Base-by-base conservation (phyloP, 2,113 vertebrate genomes). In the Rhipidura dahli region DNA sequence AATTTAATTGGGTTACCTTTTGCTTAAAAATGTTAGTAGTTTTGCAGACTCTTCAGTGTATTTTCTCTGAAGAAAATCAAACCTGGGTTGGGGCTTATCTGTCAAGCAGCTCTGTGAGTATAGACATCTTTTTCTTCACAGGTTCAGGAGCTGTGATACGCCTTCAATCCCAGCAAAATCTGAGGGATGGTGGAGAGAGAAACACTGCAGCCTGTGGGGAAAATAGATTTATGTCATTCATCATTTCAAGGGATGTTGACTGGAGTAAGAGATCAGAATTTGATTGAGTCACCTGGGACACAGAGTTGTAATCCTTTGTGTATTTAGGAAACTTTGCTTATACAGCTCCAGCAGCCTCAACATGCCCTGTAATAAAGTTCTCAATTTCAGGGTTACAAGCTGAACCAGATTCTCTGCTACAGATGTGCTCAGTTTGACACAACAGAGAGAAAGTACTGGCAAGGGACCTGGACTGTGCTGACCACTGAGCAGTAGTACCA, bases 101-200 rank as follows among this genome's bases (percentile, higher is more conserved):
- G 9, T 47, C 51, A 54, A 61, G 30, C 24, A 88, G 16, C 8
- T 81, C 37, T 44, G 24, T 73, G 13, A 66, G 27, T 30, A 9
- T 0, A 40, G 33, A 14, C 10, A 31, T 22, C 24, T 27, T 63
- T 86, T 73, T 31, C 14, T 45, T 53, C 53, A 22, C 40, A 65
- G 13, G 13, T 61, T 83, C 10, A 45, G 40, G 8, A n/a, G 13
- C 4, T 76, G 13, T 64, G 24, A 30, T 53, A 17, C 0, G 0
- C 13, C 8, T 86, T 85, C n/a, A 49, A 7, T 51, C 33, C 31
- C 33, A 59, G 27, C 18, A 42, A 81, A 53, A 6, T 33, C 26
- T 53, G 42, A 73, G 59, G 49, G 33, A 11, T 3, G 39, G 21
- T 7, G 22, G 24, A 39, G 24, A 42, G 33, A 68, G 49, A 89